These are phyloP conservation scores for Tor tambroides DNA, from an alignment of 2,113 vertebrate genomes.

Conservation along the genomic window DNA sequence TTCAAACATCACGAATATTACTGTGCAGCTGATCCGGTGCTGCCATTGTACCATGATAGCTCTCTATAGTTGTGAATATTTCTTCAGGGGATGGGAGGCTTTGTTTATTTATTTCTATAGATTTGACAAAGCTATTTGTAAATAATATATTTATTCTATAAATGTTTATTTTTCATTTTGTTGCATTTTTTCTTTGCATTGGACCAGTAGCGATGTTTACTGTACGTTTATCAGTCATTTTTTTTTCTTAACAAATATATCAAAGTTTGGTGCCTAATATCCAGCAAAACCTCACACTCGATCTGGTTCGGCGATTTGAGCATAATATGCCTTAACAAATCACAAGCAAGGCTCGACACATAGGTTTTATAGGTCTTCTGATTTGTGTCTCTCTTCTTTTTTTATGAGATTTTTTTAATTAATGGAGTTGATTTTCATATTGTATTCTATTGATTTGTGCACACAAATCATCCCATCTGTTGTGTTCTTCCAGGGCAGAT, in stretches of 20 bases:
- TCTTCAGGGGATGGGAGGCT: slow-evolving; percentile 73
- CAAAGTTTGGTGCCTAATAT: slow-evolving; percentile 71
- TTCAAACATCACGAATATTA: slow-evolving; percentile 20
- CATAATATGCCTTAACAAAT: slow-evolving; percentile 69
- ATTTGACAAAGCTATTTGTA: slow-evolving; percentile 81
- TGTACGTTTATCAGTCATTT: slow-evolving; percentile 36
- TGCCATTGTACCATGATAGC: slow-evolving; percentile 50
- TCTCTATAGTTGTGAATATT: slow-evolving; percentile 76
- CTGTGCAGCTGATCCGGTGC: slow-evolving; percentile 41
- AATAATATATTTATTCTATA: slow-evolving; percentile 86
- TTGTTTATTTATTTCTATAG: slow-evolving; percentile 83
- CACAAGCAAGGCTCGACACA: slow-evolving; percentile 66
- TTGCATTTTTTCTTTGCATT: slow-evolving; percentile 64
- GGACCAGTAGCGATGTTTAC: slow-evolving; percentile 71
- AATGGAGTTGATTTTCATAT: slow-evolving; percentile 63
- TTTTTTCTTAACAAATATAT: slow-evolving; percentile 62
- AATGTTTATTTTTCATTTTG: slow-evolving; percentile 79
- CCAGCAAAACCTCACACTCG: slow-evolving; percentile 63
- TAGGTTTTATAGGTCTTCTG: slow-evolving; percentile 50
- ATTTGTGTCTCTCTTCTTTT: slow-evolving; percentile 8
- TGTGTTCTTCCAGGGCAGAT: slow-evolving; percentile 18
- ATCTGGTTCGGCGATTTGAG: slow-evolving; percentile 56
- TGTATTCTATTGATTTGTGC: background rate
- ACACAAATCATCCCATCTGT: background rate
- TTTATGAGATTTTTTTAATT: slow-evolving; percentile 63